Evolutionary conservation across 1,140 invertebrate genomes (phyloP), one percentile per base, ranked within the genome.

Genomic region (Tetragnatha versicolor): DNA sequence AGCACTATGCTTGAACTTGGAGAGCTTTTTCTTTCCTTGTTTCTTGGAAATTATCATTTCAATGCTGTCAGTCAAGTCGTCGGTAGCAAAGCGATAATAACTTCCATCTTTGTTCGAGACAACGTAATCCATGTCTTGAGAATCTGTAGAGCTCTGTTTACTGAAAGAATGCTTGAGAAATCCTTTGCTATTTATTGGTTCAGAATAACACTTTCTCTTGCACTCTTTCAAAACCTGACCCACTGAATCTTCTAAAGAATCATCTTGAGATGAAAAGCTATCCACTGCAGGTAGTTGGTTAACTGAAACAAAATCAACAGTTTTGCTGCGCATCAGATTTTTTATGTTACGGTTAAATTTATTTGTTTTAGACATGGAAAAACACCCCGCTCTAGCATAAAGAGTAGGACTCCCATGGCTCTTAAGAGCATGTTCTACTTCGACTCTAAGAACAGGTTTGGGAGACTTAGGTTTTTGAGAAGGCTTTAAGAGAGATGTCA

Each of bases 181-280:
- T 33, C 61, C 76, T 65, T 47, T 77, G 31, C 60, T 31, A 25
- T n/a, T 65, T 25, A 55, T 65, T 27, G 61, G 61, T 45, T 79
- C 76, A 27, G 65, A 60, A 39, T 60, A 37, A n/a, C 35, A 45
- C 49, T 69, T 79, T 73, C 35, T 65, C 25, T 49, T 70, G 9
- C 84, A 83, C 37, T 83, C 82, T 1, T 84, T 73, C 14, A 85
- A 81, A 63, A 84, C 85, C 66, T 83, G 82, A 45, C 86, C 86
- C 33, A 82, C 77, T 22, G 84, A 75, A 84, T 86, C 75, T 51
- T 79, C 65, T 20, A 87, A 81, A 3, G 87, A 86, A 82, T 88
- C 87, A 83, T 88, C 87, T 33, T 85, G 83, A 65, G 83, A 84
- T 3, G 87, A 88, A 78, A 84, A 88, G 79, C 85, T 87, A 49